These are phyloP conservation scores for Hyposmocoma kahamanoa DNA, from an alignment of 1,140 invertebrate genomes.

Conservation along the genomic window DNA sequence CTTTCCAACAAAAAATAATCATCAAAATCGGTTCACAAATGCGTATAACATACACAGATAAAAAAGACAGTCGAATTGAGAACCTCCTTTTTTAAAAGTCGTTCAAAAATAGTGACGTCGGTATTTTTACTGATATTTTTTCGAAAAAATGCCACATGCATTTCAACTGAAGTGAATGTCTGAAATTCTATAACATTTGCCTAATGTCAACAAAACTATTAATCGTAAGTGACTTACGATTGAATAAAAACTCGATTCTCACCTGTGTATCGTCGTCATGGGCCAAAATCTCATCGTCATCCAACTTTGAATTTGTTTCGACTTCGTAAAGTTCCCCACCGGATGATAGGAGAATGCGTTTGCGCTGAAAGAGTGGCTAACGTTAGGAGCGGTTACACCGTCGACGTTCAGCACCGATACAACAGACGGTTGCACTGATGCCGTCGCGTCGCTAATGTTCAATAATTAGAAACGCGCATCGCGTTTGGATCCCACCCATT, in stretches of 20 bases:
- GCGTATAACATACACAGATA: no score
- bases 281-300: background rate
- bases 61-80: no score
- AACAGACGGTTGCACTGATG: no score
- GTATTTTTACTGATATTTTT: background rate
- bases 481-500: no score
- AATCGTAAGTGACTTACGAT: background rate
- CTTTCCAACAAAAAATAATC: no score
- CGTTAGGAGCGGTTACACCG: no score
- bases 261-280: background rate
- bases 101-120: no score
- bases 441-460: no score
- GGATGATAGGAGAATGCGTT: conserved; percentile 4
- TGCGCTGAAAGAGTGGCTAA: conserved; percentile 7
- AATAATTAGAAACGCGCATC: no score
- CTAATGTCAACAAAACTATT: background rate
- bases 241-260: background rate
- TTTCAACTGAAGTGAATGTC: background rate
- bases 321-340: background rate
- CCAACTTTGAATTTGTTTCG: background rate
- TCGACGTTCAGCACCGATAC: no score
- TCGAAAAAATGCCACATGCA: background rate
- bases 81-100: no score
- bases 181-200: background rate
- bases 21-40: no score